phyloP scores from a whole-genome alignment of 2,888 invertebrate genomes.

The Chirona hameri region DNA sequence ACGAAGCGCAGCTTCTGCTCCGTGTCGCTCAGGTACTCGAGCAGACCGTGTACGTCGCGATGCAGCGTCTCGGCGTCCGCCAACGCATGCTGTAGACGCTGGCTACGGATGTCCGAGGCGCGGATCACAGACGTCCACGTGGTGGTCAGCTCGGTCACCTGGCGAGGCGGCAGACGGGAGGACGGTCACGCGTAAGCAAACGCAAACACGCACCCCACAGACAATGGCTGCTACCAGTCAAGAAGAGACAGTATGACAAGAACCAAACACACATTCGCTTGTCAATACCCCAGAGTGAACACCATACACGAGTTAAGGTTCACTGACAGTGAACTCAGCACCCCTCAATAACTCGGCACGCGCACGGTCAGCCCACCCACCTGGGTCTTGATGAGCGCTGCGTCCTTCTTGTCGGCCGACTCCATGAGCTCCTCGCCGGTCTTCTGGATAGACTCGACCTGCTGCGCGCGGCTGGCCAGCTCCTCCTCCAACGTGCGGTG shows the following conservation, averaged over 20 bases:
- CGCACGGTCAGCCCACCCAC: neutral
- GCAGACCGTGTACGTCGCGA: constrained; percentile 86
- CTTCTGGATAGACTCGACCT: constrained; percentile 85
- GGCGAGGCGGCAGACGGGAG: constrained; percentile 44
- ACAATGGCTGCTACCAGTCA: too few relatives aligned
- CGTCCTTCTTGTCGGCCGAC: constrained; percentile 66
- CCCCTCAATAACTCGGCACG: too few relatives aligned
- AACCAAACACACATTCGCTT: too few relatives aligned
- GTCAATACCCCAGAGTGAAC: too few relatives aligned
- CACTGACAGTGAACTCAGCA: too few relatives aligned
- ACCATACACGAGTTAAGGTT: too few relatives aligned
- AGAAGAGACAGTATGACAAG: too few relatives aligned
- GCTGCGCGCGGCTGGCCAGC: constrained; percentile 75
- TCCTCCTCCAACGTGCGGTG: constrained; percentile 92
- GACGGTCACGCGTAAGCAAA: too few relatives aligned
- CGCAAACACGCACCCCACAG: too few relatives aligned
- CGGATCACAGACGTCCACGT: constrained; percentile 80
- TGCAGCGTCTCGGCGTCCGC: constrained; percentile 90
- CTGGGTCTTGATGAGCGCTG: constrained; percentile 60
- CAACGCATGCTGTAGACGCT: constrained; percentile 75
- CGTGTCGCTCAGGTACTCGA: constrained; percentile 94
- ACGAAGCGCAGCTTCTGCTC: constrained; percentile 92
- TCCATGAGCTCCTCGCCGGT: constrained; percentile 85
- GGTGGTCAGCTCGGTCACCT: constrained; percentile 73
- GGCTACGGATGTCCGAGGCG: constrained; percentile 71